Conservation (phyloP, 2,113 vertebrate genomes). For the Origma solitaria region DNA sequence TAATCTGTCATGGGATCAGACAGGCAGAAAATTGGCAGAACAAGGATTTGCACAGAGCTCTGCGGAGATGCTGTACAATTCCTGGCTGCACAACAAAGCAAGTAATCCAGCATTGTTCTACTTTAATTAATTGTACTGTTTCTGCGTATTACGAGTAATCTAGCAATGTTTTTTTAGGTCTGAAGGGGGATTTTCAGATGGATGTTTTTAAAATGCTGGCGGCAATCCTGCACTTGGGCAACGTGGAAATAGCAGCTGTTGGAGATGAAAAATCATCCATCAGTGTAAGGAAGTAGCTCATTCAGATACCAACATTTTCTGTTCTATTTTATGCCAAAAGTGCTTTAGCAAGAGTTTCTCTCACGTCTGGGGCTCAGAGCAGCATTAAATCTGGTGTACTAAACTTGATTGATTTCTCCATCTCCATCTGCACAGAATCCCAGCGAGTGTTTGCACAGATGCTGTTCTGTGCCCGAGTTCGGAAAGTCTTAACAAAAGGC, state of each 20-base stretch:
- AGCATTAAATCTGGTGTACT: background rate
- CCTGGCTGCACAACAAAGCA: background rate
- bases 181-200: conserved; percentile 85
- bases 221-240: conserved; percentile 92
- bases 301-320: background rate
- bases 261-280: conserved; percentile 84
- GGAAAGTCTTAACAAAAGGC: background rate
- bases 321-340: background rate
- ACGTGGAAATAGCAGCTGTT: conserved; percentile 77
- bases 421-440: background rate
- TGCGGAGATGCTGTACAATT: background rate
- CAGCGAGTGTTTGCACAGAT: background rate
- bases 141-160: background rate
- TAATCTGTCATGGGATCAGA: background rate
- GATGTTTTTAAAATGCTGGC: conserved; percentile 88
- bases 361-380: background rate
- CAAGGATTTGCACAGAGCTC: background rate
- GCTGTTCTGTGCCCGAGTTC: background rate
- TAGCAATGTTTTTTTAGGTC: conserved; percentile 69
- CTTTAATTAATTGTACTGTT: background rate
- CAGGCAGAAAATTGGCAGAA: background rate
- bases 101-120: background rate
- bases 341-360: background rate
- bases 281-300: conserved; percentile 72
- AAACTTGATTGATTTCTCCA: background rate